These are phyloP conservation scores for Centropus unirufus DNA, from an alignment of 2,113 vertebrate genomes.

Conservation along the genomic window DNA sequence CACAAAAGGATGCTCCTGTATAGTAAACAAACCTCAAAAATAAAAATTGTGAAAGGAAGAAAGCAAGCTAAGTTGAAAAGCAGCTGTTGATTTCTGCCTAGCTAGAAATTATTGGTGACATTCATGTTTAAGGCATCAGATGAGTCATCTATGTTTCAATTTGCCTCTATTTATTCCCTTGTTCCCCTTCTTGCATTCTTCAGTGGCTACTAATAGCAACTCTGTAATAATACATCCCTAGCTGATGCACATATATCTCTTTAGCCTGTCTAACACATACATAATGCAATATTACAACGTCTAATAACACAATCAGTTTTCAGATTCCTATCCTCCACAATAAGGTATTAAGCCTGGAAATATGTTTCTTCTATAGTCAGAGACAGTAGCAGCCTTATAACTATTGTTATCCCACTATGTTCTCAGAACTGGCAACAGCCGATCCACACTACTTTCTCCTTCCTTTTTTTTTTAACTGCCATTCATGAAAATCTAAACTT, in stretches of 20 bases:
- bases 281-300: background rate
- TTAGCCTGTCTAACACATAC: background rate
- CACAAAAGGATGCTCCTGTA: background rate
- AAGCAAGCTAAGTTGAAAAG: background rate
- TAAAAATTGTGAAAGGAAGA: background rate
- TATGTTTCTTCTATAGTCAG: background rate
- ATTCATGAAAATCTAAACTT: background rate
- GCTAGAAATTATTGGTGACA: background rate
- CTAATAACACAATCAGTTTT: background rate
- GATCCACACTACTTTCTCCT: background rate
- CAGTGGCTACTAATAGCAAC: background rate
- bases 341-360: background rate
- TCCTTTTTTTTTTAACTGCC: background rate
- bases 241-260: background rate
- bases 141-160: background rate
- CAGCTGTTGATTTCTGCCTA: background rate
- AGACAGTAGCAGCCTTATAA: background rate
- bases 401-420: background rate
- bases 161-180: background rate
- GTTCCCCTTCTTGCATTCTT: background rate
- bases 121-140: background rate
- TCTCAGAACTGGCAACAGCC: background rate
- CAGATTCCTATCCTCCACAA: background rate
- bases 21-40: constrained; percentile 5
- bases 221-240: background rate